Evolutionary conservation across 2,113 vertebrate genomes (phyloP), one percentile per base, ranked within the genome.

Genomic region (Tachysurus vachellii): DNA sequence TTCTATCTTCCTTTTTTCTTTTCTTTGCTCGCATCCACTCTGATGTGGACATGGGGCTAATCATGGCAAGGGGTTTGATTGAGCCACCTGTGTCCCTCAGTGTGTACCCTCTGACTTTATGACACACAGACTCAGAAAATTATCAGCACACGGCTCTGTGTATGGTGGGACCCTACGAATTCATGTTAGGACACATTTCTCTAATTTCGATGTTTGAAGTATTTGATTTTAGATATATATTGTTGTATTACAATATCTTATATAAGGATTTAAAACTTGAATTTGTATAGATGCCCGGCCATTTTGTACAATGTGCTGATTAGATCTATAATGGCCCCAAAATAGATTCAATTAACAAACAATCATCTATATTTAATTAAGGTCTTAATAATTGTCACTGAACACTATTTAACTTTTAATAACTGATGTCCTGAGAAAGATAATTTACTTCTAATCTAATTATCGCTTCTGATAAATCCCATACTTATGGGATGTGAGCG

Each of bases 371-470:
- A 87, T 92, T 94, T 93, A 92, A 94, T 94, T 91, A 92, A 89
- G 76, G 79, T 89, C 88, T 92, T 92, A 88, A 90, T 89, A 92
- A 91, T 92, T 89, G 91, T 91, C 90, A 92, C 85, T 86, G 87
- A 88, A 66, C 85, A 91, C 90, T 88, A 91, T 86, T 93, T 92
- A 89, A 91, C 88, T 90, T 92, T 91, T 91, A 91, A 91, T 90
- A 92, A 92, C 79, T 80, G 54, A 76, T 91, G 89, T 88, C 89
- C 84, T 88, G 86, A 89, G 71, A 89, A 87, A 92, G 91, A 93
- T 93, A 87, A 94, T 93, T 92, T 91, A 86, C 84, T 91, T 88
- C 86, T 92, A 88, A 91, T 91, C 91, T 91, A 91, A 93, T 93
- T 88, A 91, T 92, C 89, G 57, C 76, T 88, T 88, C 76, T 89